Percentiles rank a stretch among this genome's conserved stretches.
phyloP scores from a whole-genome alignment of 2,888 invertebrate genomes.

The Eupsilia transversa region DNA sequence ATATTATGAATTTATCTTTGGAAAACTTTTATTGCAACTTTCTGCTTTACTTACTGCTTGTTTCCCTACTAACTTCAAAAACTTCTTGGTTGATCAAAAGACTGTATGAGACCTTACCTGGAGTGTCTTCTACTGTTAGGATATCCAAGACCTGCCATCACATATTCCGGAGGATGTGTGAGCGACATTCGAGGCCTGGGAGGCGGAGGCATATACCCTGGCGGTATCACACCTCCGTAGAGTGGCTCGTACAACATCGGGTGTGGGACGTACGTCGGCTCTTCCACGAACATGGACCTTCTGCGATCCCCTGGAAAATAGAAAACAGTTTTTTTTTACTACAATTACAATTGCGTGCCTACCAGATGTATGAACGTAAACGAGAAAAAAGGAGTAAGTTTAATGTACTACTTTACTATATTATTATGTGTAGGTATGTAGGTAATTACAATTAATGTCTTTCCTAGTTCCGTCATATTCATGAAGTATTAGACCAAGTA shows the following conservation, averaged over 20 bases:
- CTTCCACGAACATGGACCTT: conserved; percentile 85
- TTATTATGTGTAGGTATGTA: too few species aligned
- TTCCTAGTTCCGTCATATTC: not conserved
- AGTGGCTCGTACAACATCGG: conserved; percentile 85
- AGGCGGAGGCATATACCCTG: conserved; percentile 79
- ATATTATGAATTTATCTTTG: not conserved
- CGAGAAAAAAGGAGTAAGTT: too few species aligned
- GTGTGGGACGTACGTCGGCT: conserved; percentile 83
- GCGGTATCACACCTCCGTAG: conserved; percentile 80
- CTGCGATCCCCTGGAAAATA: conserved; percentile 81
- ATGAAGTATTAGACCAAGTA: not conserved
- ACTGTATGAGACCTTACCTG: conserved; percentile 74
- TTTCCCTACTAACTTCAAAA: not conserved
- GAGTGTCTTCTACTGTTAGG: conserved; percentile 83
- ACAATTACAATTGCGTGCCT: too few species aligned
- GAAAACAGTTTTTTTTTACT: not conserved
- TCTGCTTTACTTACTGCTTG: not conserved
- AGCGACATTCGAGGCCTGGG: conserved; percentile 83
- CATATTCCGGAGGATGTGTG: conserved; percentile 83
- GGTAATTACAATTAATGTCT: not conserved
- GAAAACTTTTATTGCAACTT: not conserved
- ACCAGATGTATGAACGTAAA: too few species aligned
- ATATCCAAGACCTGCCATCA: conserved; percentile 79
- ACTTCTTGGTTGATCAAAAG: not conserved
- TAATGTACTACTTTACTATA: too few species aligned